These are phyloP conservation scores for Neoaliturus tenellus DNA, from an alignment of 2,888 invertebrate genomes.

Conservation along the genomic window DNA sequence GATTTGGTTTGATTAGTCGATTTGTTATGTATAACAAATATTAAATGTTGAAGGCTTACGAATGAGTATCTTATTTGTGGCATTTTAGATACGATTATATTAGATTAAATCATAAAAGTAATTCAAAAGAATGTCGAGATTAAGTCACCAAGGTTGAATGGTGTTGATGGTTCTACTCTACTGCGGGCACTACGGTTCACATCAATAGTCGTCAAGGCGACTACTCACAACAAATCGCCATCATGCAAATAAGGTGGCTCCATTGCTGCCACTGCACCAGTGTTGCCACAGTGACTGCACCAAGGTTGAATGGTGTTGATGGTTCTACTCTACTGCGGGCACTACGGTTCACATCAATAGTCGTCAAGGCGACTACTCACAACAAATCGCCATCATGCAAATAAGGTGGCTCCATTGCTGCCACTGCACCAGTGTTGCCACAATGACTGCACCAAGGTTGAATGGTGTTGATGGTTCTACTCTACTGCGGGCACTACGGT, in stretches of 20 bases:
- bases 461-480: background rate
- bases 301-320: background rate
- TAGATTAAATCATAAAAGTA: too few species aligned
- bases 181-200: background rate
- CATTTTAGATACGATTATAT: too few species aligned
- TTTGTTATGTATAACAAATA: too few species aligned
- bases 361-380: background rate
- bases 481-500: background rate
- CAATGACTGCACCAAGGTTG: background rate
- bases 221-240: slow-evolving; percentile 2
- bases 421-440: background rate
- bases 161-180: background rate
- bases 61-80: too few species aligned
- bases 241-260: slow-evolving; percentile 1
- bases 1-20: too few species aligned
- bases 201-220: background rate
- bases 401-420: background rate
- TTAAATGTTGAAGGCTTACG: too few species aligned
- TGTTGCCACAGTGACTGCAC: background rate
- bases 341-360: slow-evolving; percentile 10
- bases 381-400: slow-evolving; percentile 17
- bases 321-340: background rate
- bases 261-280: background rate
- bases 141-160: too few species aligned
- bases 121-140: too few species aligned